Base-by-base conservation (phyloP, 2,888 invertebrate species). In the Chrysodeixis includens region DNA sequence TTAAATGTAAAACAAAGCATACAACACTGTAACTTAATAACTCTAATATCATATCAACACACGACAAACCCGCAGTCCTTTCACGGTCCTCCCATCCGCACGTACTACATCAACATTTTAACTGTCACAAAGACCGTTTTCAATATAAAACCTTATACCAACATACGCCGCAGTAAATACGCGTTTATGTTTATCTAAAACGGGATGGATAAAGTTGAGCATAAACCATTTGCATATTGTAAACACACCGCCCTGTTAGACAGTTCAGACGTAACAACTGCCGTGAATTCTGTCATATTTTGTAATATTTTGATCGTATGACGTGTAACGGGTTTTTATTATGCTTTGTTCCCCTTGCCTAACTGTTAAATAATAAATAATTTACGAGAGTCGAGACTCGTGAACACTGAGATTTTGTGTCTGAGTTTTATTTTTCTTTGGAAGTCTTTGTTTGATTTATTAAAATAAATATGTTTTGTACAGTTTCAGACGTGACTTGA, bases 181-280 rank as follows among this genome's bases (percentile, higher is more conserved):
- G 40, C 52, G 56, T 54, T 59, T 53, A 55, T 46, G 32, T 59
- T 22, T 49, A 49, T 35, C 57, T 61, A 51, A 30, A 59, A 58
- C 26, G 26, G 44, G 71, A 60, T 64, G 54, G 35, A 51, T 53
- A 72, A 73, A 73, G 73, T 73, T 72, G 16, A 30, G 53, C 49
- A 53, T 55, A 65, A 64, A 56, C 73, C 74, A 77, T 74, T 74
- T 77, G 74, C 74, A 74, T 74, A 77, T 77, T 77, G 78, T 77
- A 68, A 62, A 77, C 64, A 64, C 7, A 30, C 49, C 30, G 12
- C 58, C 18, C 57, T 67, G 64, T 62, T 68, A 51, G 74, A 72
- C 68, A 62, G 63, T 64, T 65, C 35, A 18, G 53, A 68, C 64
- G 22, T 60, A 61, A 58, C 35, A 61, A 58, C 73, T 61, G 46